A percentile compares a stretch with the other conserved stretches of the same genome.
These are phyloP conservation scores for Calameuta pallipes DNA, from an alignment of 2,888 invertebrate genomes.

Conservation along the genomic window DNA sequence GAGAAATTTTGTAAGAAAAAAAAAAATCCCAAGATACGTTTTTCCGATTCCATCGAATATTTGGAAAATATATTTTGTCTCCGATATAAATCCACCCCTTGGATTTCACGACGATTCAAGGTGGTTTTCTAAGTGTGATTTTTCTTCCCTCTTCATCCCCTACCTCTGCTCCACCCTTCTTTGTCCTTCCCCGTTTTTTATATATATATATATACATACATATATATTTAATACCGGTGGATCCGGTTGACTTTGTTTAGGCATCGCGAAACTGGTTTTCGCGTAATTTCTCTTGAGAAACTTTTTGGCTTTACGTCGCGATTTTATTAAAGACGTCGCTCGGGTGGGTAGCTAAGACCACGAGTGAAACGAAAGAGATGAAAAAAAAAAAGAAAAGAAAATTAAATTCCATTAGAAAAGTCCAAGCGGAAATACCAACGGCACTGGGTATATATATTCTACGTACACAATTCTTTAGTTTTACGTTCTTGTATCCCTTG, in stretches of 20 bases:
- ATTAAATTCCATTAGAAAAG: background rate
- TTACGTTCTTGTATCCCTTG: background rate
- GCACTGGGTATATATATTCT: background rate
- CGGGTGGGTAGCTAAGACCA: background rate
- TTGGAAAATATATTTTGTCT: background rate
- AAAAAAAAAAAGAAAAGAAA: background rate
- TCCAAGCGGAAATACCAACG: background rate
- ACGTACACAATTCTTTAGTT: background rate
- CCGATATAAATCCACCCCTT: background rate
- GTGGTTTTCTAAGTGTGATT: background rate
- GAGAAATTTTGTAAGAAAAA: background rate
- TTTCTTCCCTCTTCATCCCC: background rate
- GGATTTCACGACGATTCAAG: background rate
- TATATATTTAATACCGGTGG: constrained; percentile 26
- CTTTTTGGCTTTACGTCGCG: background rate
- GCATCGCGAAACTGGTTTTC: constrained; percentile 1
- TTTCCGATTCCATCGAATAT: background rate
- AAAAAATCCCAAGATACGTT: background rate
- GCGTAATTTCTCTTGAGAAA: background rate
- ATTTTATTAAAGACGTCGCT: background rate
- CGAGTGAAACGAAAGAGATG: background rate
- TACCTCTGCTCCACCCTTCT: background rate
- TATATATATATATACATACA: background rate
- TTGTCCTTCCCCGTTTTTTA: background rate
- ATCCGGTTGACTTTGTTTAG: constrained; percentile 28